phyloP scores from a whole-genome alignment of 2,888 invertebrate species.

The Sturmia bella region DNA sequence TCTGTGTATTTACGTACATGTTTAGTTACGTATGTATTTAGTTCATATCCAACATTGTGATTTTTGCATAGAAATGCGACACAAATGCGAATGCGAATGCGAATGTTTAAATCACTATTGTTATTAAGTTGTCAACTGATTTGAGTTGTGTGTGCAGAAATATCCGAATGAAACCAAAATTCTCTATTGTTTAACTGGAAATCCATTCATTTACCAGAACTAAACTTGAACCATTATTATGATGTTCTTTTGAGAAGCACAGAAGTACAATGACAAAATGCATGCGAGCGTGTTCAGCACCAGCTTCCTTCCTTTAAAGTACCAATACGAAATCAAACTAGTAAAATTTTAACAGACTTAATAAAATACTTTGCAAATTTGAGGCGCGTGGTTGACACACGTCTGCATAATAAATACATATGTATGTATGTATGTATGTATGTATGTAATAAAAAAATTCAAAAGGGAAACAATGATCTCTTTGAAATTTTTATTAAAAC shows the following conservation, averaged over 20 bases:
- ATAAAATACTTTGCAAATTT: slow-evolving; percentile 20
- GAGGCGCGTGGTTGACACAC: slow-evolving; percentile 60
- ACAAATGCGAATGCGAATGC: slow-evolving; percentile 9
- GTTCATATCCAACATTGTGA: too few species aligned
- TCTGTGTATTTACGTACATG: too few species aligned
- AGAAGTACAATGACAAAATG: neutral
- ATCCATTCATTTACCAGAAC: slow-evolving; percentile 8
- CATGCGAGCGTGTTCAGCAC: slow-evolving; percentile 2
- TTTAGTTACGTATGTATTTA: too few species aligned
- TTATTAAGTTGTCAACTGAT: slow-evolving; percentile 49
- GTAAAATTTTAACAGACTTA: neutral
- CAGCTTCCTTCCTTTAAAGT: neutral
- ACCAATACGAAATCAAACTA: neutral
- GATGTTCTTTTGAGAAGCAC: too few species aligned
- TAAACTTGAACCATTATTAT: slow-evolving; percentile 1
- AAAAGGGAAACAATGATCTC: slow-evolving; percentile 27
- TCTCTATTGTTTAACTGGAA: slow-evolving; percentile 23
- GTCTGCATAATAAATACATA: slow-evolving; percentile 47
- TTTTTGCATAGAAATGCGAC: too few species aligned
- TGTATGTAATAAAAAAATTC: slow-evolving; percentile 12
- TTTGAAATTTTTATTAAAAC: slow-evolving; percentile 50
- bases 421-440: too few species aligned
- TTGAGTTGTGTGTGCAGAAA: slow-evolving; percentile 11
- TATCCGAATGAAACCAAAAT: slow-evolving; percentile 17
- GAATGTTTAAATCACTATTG: slow-evolving; percentile 33